Evolutionary conservation across 2,888 invertebrate species (phyloP), one percentile per base, ranked within the genome.

Genomic region (Drosophila phalerata): DNA sequence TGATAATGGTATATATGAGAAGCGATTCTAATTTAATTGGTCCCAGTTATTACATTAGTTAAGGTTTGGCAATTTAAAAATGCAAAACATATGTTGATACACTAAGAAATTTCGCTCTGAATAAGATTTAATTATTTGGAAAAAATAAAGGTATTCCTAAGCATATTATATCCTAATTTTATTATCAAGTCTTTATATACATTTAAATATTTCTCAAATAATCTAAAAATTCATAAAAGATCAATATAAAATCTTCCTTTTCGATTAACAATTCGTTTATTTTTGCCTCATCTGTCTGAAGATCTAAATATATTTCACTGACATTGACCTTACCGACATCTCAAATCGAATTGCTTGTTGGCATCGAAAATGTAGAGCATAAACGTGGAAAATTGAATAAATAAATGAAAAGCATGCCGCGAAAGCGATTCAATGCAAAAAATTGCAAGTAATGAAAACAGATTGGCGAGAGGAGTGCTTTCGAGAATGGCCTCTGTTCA

Each of bases 361-460:
- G n/a, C 62, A 32, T 37, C 15, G n/a, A 56, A 61, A 63, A 61
- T 61, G 10, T 28, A 22, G 47, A 64, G 56, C 30, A 51, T 60
- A 60, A 47, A 57, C 34, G 53, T 40, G 45, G 30, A 70, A 61
- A 52, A 40, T 30, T 43, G 56, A 55, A 76, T 58, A 85, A 71
- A 78, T 58, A 67, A 56, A 51, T 42, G 49, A 62, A 56, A 66
- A 55, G 52, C 69, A 69, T 58, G 71, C 75, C 53, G 62, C 19
- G 56, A 22, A 42, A 15, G 10, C 38, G 28, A 73, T 64, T 62
- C 42, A 64, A 69, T 74, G 69, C 38, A n/a, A 15, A 58, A 48
- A 40, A 65, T 62, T 75, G 67, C 83, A 56, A 71, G 73, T 77
- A 73, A 83, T 69, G 64, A 66, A 71, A 73, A 64, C 69, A 66